A percentile compares a stretch with the other conserved stretches of the same genome.
Evolutionary conservation across 2,797 vertebrate species (phyloP).

Genomic region (Xenops minutus): DNA sequence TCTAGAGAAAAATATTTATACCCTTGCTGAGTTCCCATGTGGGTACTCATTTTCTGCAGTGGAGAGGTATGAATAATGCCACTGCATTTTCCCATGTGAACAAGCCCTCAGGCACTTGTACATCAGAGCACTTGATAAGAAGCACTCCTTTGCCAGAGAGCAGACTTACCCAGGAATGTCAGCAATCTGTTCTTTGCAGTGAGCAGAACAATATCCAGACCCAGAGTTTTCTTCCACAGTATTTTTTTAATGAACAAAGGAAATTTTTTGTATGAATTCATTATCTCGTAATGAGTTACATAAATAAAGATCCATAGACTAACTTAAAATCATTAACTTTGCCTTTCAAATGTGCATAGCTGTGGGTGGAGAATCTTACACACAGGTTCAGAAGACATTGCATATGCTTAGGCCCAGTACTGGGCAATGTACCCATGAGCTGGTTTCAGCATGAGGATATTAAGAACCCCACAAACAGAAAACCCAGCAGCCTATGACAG

Average conservation of each 20-base stretch:
- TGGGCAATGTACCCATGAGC: no score
- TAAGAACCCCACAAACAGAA: not conserved
- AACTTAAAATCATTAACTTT: not conserved
- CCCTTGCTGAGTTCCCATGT: not conserved
- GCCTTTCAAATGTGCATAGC: not conserved
- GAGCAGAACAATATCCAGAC: not conserved
- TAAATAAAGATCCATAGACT: not conserved
- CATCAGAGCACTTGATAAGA: slow-evolving; percentile 29
- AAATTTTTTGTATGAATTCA: not conserved
- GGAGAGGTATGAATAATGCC: slow-evolving; percentile 29
- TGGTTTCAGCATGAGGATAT: not conserved
- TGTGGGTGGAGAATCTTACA: not conserved
- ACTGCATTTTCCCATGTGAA: slow-evolving; percentile 35
- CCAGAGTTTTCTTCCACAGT: not conserved
- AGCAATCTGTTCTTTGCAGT: slow-evolving; percentile 3
- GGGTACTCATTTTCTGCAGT: not conserved
- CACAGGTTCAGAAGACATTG: not conserved
- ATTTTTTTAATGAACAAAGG: not conserved
- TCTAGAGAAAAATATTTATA: slow-evolving; percentile 12
- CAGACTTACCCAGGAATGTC: not conserved
- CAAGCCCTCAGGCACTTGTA: slow-evolving; percentile 20
- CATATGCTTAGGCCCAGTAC: fast-evolving
- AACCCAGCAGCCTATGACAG: not conserved
- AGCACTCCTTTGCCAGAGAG: slow-evolving; percentile 26
- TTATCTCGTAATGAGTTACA: not conserved